Conservation (phyloP, 2,888 invertebrate genomes). For the Pandemis heparana region DNA sequence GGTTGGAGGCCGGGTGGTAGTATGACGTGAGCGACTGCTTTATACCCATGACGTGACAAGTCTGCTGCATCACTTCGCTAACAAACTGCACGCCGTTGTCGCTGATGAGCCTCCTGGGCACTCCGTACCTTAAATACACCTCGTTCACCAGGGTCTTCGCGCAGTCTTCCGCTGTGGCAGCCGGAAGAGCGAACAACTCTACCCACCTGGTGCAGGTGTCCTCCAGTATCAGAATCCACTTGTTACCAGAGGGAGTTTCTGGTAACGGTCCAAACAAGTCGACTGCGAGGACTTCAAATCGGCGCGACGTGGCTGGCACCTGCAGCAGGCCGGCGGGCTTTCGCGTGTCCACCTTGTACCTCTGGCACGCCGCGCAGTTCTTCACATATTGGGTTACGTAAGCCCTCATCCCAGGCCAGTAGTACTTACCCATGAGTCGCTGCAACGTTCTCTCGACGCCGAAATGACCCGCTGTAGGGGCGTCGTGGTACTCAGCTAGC, state of each 20-base stretch:
- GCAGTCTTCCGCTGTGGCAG: slow-evolving; percentile 46
- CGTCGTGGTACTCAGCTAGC: neutral
- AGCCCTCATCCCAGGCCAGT: neutral
- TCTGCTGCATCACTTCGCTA: slow-evolving; percentile 47
- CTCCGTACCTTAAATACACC: slow-evolving; percentile 52
- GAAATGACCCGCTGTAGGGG: neutral
- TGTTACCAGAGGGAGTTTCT: slow-evolving; percentile 37
- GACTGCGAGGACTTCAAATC: slow-evolving; percentile 43
- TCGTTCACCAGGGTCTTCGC: slow-evolving; percentile 44
- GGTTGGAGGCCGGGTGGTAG: slow-evolving; percentile 50
- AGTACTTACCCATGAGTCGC: neutral
- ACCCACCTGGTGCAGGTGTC: slow-evolving; percentile 48
- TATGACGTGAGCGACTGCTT: slow-evolving; percentile 42
- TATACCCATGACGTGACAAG: slow-evolving; percentile 38
- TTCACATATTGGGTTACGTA: neutral
- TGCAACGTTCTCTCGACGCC: neutral
- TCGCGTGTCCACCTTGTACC: neutral
- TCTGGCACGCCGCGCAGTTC: neutral
- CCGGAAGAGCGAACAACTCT: slow-evolving; percentile 47
- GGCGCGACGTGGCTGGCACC: neutral
- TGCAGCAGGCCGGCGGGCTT: neutral
- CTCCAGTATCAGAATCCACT: slow-evolving; percentile 49
- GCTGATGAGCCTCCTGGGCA: slow-evolving; percentile 52
- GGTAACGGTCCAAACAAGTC: slow-evolving; percentile 51
- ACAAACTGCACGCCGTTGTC: slow-evolving; percentile 46